Evolutionary conservation across 64 coral and sea anemone genomes (phyloP), one percentile per base, ranked within the genome.

Genomic region (Exaiptasia diaphana): DNA sequence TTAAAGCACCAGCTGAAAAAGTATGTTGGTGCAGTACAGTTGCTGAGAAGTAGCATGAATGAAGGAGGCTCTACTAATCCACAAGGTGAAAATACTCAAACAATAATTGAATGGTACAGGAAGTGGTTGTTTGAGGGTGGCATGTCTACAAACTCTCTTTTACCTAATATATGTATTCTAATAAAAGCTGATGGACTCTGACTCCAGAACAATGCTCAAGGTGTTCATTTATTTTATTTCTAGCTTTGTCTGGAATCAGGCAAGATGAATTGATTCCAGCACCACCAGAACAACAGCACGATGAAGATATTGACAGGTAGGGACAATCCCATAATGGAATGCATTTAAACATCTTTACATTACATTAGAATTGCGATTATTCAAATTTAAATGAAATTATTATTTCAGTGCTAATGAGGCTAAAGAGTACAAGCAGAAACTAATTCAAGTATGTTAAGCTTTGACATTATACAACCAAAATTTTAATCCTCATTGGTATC

Each of bases 1-100:
- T 83, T 99, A 18, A 99, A 99, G 49, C 95, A 99, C 65, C 95
- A 99, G 68, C 44, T 99, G 29, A 99, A 99, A 81, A 99, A 99
- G 50, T 99, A 99, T 68, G 95, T 99, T 57, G 90, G 90, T 12
- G 90, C 95, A 6, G 95, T 99, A 9, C 95, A 99, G 40, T 78
- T 87, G 73, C 59, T 99, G 48, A 88, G 95, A 15, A 93, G 85
- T 29, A 78, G 76, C 68, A 34, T 89, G 20, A 73, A 71, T 35
- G 78, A 72, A 34, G 60, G 68, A 28, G 76, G 83, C 38, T 85
- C 91, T 17, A 25, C 68, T 73, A 72, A 85, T 41, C 76, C 73
- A 32, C 82, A 88, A 88, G 84, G 90, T 87, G 42, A 88, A 26
- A 2, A 38, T 37, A 24, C 8, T 29, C 32, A 24, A n/a, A 60